A percentile compares a stretch with the other conserved stretches of the same genome.
Conservation (phyloP, 2,113 vertebrate species). For the Heterochromis multidens region DNA sequence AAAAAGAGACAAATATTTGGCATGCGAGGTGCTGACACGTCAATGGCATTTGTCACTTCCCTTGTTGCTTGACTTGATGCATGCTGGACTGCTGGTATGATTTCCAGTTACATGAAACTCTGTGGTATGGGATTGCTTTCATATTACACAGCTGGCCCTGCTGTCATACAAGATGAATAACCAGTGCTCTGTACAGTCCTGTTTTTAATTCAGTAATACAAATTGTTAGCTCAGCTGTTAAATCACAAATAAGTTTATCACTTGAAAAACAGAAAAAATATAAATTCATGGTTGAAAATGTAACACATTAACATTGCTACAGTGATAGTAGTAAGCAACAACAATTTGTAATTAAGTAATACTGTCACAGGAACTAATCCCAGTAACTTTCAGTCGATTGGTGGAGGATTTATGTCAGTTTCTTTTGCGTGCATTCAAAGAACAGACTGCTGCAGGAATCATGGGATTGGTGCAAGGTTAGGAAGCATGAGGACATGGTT, state of each 20-base stretch:
- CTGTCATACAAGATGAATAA: slow-evolving; percentile 27
- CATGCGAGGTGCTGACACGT: not conserved
- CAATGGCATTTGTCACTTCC: slow-evolving; percentile 19
- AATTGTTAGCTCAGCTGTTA: not conserved
- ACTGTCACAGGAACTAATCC: not conserved
- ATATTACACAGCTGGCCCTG: not conserved
- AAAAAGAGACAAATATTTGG: slow-evolving; percentile 36
- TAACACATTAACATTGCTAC: not conserved
- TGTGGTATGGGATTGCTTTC: slow-evolving; percentile 38
- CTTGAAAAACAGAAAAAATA: not conserved
- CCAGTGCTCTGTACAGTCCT: not conserved
- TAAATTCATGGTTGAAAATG: not conserved
- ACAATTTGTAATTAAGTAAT: not conserved
- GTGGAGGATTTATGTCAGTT: not conserved
- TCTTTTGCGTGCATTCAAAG: not conserved
- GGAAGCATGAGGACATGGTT: not conserved
- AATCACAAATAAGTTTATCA: not conserved
- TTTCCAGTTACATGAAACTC: slow-evolving; percentile 40
- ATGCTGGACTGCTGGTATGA: slow-evolving; percentile 10
- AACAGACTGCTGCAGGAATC: not conserved
- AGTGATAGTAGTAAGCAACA: not conserved
- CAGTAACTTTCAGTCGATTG: not conserved
- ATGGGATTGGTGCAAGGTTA: not conserved
- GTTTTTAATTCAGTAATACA: not conserved
- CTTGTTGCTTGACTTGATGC: slow-evolving; percentile 2